phyloP scores from a whole-genome alignment of 2,888 invertebrate genomes.

The Globia sparganii region DNA sequence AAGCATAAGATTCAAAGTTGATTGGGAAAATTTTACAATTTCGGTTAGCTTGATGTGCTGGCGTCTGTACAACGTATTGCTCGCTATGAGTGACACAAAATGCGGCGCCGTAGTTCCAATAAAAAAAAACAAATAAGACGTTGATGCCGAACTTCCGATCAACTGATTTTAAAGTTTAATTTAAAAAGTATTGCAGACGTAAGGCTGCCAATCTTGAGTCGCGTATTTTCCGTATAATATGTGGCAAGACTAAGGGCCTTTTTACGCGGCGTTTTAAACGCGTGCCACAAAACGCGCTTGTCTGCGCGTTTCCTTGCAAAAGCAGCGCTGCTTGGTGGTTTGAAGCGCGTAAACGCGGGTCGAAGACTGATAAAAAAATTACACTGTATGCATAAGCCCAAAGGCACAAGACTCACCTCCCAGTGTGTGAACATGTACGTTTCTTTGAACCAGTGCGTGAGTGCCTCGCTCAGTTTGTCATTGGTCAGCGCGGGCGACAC shows the following conservation, averaged over 20 bases:
- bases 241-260: not conserved
- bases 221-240: not conserved
- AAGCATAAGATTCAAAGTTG: too few relatives aligned
- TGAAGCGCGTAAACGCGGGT: not conserved
- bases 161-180: not conserved
- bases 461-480: slow-evolving; percentile 75
- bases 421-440: slow-evolving; percentile 80
- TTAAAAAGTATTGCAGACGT: not conserved
- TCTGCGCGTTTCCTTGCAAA: not conserved
- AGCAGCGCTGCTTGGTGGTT: not conserved
- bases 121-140: not conserved
- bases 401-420: slow-evolving; percentile 77
- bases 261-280: too few relatives aligned
- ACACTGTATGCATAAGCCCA: not conserved
- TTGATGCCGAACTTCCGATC: not conserved
- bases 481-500: slow-evolving; percentile 81
- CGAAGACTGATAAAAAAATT: not conserved
- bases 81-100: too few relatives aligned
- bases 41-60: too few relatives aligned
- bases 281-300: not conserved
- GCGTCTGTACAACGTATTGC: too few relatives aligned
- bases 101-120: too few relatives aligned
- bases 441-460: slow-evolving; percentile 82
- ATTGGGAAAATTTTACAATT: too few relatives aligned
- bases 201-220: not conserved